Evolutionary conservation across 2,113 vertebrate species (phyloP), one percentile per base, ranked within the genome.

Genomic region (Fulica atra): DNA sequence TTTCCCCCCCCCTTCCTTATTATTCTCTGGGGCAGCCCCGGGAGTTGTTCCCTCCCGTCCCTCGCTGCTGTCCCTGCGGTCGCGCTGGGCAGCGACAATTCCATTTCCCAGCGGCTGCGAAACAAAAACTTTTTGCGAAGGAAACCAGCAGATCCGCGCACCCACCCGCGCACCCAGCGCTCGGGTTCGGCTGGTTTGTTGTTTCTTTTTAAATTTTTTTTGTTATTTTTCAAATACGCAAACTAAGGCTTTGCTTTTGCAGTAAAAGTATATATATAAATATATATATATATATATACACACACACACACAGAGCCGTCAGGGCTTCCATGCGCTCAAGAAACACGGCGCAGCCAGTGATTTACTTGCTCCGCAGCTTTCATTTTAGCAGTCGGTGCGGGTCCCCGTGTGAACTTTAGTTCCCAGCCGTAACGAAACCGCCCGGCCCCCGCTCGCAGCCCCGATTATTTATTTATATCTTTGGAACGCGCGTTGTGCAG

Each of bases 61-160:
- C 88, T 44, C 53, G 60, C 84, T 40, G 88, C 84, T 91, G 60
- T 57, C 61, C 61, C 59, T 72, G 19, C 85, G 33, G 81, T 40
- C 40, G 50, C 88, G 90, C 59, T 3, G 92, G 68, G 94, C 86
- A 96, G 86, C 60, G 88, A 72, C 90, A 74, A 89, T 93, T 93
- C 81, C 91, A 89, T 95, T 93, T 92, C 90, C 72, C 93, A 86
- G 88, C 68, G 56, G 94, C 92, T 93, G 88, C 94, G 44, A 92
- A 92, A 94, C 90, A 91, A 85, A 91, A 95, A 95, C 59, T 89
- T 88, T 94, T 91, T 88, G 81, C 87, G 68, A 93, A 93, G 88
- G 94, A 95, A 92, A 94, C 54, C 83, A 97, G 78, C 77, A 79
- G 87, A 79, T 71, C 71, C 72, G 57, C 89, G 51, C 84, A 84